Percentiles rank a stretch among this genome's conserved stretches.
Evolutionary conservation across 1,140 invertebrate species (phyloP).

Genomic region (Trialeurodes vaporariorum): DNA sequence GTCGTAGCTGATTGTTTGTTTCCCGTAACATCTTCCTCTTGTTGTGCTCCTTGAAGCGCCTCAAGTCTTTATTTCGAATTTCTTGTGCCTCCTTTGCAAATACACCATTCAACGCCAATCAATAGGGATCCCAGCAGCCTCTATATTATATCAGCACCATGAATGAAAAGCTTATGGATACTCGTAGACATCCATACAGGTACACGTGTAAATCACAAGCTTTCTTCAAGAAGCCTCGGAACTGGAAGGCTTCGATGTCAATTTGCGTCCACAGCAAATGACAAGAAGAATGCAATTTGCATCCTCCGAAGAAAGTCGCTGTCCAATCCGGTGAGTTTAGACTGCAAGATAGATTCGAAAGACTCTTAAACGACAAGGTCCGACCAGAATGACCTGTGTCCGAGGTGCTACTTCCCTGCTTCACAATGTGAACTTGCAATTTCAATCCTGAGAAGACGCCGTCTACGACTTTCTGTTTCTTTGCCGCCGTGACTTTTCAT

Average conservation of each 20-base stretch:
- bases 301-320: constrained; percentile 29
- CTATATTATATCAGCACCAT: constrained; percentile 28
- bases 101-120: no score
- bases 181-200: constrained; percentile 21
- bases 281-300: constrained; percentile 26
- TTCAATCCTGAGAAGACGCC: constrained; percentile 13
- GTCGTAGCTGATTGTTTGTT: constrained; percentile 26
- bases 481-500: constrained; percentile 13
- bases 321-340: constrained; percentile 31
- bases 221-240: constrained; percentile 22
- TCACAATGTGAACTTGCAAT: constrained; percentile 21
- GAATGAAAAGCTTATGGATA: constrained; percentile 29
- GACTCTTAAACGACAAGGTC: constrained; percentile 29
- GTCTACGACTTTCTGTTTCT: constrained; percentile 14
- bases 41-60: constrained; percentile 22
- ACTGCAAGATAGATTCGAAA: constrained; percentile 24
- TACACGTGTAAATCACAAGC: constrained; percentile 22
- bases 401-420: constrained; percentile 25
- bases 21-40: constrained; percentile 25
- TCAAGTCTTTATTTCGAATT: constrained; percentile 28
- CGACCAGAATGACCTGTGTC: constrained; percentile 33
- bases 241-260: constrained; percentile 18
- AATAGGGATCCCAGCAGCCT: constrained; percentile 25
- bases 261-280: constrained; percentile 26
- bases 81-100: constrained; percentile 31